A percentile compares a stretch with the other conserved stretches of the same genome.
These are phyloP conservation scores for Eupithecia pulchellata DNA, from an alignment of 2,888 invertebrate species.

Conservation along the genomic window DNA sequence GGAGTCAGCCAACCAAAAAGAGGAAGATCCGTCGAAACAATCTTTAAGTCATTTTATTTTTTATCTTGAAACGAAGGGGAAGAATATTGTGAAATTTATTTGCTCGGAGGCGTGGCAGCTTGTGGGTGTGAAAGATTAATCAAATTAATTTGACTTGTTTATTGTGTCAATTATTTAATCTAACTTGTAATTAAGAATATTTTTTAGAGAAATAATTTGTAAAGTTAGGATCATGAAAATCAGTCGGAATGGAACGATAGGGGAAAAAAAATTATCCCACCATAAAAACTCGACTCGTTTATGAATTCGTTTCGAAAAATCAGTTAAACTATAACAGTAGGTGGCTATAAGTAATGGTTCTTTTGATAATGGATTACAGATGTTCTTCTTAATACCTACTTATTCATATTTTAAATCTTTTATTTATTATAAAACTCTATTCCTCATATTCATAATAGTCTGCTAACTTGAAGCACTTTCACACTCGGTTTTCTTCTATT, in stretches of 20 bases:
- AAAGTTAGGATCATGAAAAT: not conserved
- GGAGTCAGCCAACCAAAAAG: not conserved
- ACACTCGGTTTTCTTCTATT: too few species aligned
- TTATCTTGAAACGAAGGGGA: not conserved
- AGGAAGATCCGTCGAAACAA: conserved; percentile 6
- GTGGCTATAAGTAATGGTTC: not conserved
- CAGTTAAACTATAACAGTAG: not conserved
- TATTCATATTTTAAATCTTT: too few species aligned
- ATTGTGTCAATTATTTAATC: conserved; percentile 1
- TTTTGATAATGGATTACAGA: too few species aligned
- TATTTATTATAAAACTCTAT: too few species aligned
- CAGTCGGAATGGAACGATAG: not conserved
- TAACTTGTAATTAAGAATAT: not conserved
- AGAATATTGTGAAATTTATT: conserved; percentile 15
- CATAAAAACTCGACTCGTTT: too few species aligned
- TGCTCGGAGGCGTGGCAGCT: not conserved
- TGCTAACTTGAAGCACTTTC: too few species aligned
- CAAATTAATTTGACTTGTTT: not conserved
- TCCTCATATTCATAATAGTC: too few species aligned
- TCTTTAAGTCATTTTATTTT: conserved; percentile 12
- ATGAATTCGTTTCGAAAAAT: not conserved
- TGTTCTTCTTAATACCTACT: too few species aligned
- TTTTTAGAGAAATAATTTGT: not conserved
- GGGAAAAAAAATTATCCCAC: too few species aligned
- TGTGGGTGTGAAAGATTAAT: not conserved